Percentiles rank a stretch among this genome's conserved stretches.
Evolutionary conservation across 2,888 invertebrate species (phyloP).

Genomic region (Perizoma affinitatum): DNA sequence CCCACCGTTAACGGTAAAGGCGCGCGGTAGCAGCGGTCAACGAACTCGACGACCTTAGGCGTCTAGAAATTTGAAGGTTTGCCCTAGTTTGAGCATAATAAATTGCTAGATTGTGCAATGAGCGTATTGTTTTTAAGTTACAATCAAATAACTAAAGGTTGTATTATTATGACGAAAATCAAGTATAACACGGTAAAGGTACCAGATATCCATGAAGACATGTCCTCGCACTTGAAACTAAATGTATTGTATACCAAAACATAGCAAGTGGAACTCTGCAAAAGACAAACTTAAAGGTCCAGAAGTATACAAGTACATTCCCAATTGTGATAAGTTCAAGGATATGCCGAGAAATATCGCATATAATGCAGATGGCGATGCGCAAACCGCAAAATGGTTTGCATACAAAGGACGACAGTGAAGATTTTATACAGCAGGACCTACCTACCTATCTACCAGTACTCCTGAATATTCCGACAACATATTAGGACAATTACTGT

Average conservation of each 20-base stretch:
- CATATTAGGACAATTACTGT: not conserved
- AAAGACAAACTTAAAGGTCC: no score
- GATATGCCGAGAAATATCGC: not conserved
- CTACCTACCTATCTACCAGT: not conserved
- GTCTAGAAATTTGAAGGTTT: conserved; percentile 74
- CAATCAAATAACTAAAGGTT: not conserved
- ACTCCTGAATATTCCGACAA: not conserved
- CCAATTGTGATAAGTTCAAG: no score
- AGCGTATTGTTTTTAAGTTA: not conserved
- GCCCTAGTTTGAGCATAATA: conserved; percentile 61
- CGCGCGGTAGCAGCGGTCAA: conserved; percentile 70
- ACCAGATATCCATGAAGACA: not conserved
- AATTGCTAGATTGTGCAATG: conserved; percentile 9
- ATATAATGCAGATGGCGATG: no score
- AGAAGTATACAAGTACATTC: no score
- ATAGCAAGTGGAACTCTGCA: no score
- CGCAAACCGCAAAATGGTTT: not conserved
- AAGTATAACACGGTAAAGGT: no score
- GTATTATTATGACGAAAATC: not conserved
- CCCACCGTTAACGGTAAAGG: conserved; percentile 69
- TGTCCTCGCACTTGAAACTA: no score
- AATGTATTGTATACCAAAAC: no score
- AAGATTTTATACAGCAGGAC: not conserved
- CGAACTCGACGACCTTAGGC: conserved; percentile 71
- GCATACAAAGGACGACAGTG: not conserved